A percentile compares a stretch with the other conserved stretches of the same genome.
These are phyloP conservation scores for Hephaestus fuliginosus DNA, from an alignment of 2,797 vertebrate genomes.

Conservation along the genomic window DNA sequence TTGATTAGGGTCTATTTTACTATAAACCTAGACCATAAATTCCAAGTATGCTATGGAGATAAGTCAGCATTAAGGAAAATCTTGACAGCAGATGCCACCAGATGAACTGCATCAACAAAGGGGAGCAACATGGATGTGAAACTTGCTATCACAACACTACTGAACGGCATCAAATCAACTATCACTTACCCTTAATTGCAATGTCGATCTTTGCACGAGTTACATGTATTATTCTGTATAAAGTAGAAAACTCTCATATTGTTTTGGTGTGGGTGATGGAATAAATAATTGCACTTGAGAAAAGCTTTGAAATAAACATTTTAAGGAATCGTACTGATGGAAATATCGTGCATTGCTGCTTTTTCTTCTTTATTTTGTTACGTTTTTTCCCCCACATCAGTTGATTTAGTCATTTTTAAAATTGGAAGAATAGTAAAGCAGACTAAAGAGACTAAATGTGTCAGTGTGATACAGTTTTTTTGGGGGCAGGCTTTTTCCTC, in stretches of 20 bases:
- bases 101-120: not conserved
- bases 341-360: not conserved
- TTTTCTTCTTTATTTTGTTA: conserved; percentile 9
- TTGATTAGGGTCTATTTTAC: not conserved
- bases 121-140: not conserved
- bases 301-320: conserved; percentile 9
- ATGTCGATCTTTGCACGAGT: conserved; percentile 2
- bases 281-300: not conserved
- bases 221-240: conserved; percentile 6
- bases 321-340: too few relatives aligned
- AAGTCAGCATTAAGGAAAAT: not conserved
- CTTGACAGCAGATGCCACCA: conserved; percentile 8
- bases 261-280: not conserved
- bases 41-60: not conserved
- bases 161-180: not conserved
- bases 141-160: not conserved
- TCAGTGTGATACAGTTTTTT: conserved; percentile 16
- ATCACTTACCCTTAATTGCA: not conserved
- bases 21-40: not conserved
- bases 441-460: not conserved
- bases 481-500: conserved; percentile 40
- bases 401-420: conserved; percentile 10
- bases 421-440: not conserved
- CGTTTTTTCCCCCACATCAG: not conserved
- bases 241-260: not conserved